A percentile compares a stretch with the other conserved stretches of the same genome.
Conservation (phyloP, 2,113 vertebrate genomes). For the Herpailurus yagouaroundi region DNA sequence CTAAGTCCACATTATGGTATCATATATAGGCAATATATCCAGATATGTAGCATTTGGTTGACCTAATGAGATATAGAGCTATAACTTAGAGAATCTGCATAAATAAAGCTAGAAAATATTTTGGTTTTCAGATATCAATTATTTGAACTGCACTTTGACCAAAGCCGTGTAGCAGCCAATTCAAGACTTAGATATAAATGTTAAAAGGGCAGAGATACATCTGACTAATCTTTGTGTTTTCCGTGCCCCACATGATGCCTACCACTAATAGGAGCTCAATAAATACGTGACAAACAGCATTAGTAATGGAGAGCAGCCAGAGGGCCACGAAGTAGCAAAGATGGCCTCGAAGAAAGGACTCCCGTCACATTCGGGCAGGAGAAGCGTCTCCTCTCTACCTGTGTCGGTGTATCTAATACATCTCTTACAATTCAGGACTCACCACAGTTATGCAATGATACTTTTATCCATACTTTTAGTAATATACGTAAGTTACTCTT, state of each 20-base stretch:
- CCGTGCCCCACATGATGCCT: neutral
- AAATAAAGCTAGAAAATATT: neutral
- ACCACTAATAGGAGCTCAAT: neutral
- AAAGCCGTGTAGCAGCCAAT: neutral
- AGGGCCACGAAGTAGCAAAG: neutral
- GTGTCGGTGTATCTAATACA: rapidly evolving
- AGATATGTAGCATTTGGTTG: neutral
- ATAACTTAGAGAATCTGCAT: neutral
- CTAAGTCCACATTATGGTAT: neutral
- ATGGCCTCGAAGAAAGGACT: neutral
- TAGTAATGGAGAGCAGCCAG: neutral
- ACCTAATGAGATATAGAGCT: neutral
- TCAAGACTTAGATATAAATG: neutral
- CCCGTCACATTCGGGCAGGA: rapidly evolving
- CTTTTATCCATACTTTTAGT: neutral
- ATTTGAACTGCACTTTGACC: neutral
- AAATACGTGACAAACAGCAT: neutral
- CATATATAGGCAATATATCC: neutral
- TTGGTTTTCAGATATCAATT: neutral
- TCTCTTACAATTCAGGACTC: neutral
- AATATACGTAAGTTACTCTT: neutral
- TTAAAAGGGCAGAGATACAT: neutral
- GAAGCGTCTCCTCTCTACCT: neutral
- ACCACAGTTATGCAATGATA: neutral
- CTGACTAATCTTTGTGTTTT: neutral